Evolutionary conservation across 2,797 vertebrate species (phyloP).

Genomic region (Hoplostethus mediterraneus): DNA sequence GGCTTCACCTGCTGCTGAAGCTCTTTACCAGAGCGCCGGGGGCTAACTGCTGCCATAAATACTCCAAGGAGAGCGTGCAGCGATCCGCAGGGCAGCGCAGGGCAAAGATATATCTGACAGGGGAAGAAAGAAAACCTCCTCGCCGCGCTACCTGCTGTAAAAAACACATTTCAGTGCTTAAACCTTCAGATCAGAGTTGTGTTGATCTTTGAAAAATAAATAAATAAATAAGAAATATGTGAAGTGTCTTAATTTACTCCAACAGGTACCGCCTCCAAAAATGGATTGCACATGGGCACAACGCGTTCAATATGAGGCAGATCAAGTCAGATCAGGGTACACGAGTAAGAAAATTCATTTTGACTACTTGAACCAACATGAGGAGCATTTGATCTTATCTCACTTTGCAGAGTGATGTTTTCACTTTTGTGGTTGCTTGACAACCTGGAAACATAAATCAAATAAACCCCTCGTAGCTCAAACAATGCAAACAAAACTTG

Average conservation of each 20-base stretch:
- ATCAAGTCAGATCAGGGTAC: conserved; percentile 8
- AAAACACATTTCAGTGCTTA: conserved; percentile 44
- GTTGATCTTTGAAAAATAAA: conserved; percentile 37
- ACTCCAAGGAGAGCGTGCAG: conserved; percentile 66
- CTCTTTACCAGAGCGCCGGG: conserved; percentile 80
- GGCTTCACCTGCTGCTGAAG: conserved; percentile 81
- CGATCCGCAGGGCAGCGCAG: conserved; percentile 55
- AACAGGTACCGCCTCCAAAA: conserved; percentile 21
- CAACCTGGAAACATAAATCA: background rate
- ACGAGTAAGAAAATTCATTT: background rate
- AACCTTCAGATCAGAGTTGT: conserved; percentile 50
- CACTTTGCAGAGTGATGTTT: background rate
- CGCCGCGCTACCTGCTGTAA: conserved; percentile 65
- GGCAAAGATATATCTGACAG: conserved; percentile 72
- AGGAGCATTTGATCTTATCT: background rate
- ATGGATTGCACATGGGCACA: conserved; percentile 32
- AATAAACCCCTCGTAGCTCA: background rate
- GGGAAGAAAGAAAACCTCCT: conserved; percentile 68
- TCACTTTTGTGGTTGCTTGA: background rate
- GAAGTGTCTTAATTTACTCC: conserved; percentile 54
- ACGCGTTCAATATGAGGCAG: conserved; percentile 22
- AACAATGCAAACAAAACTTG: background rate
- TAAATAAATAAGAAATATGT: conserved; percentile 29
- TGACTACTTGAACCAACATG: background rate
- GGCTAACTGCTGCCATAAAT: conserved; percentile 82